Percentiles rank a stretch among this genome's conserved stretches.
Conservation (phyloP, 1,140 invertebrate species). For the Ephestia elutella region DNA sequence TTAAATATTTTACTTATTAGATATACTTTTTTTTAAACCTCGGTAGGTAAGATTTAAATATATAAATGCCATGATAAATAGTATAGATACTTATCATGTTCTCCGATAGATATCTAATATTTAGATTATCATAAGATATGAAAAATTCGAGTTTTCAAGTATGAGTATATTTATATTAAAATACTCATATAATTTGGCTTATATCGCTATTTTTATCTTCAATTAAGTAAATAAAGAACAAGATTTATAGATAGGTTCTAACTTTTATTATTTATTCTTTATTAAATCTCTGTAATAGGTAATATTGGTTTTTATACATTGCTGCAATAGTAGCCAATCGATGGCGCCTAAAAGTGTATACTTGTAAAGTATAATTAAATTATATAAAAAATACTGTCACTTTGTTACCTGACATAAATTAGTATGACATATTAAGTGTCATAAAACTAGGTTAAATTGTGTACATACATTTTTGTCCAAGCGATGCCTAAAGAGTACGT, state of each 20-base stretch:
- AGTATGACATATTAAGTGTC: background rate
- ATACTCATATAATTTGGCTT: too few species aligned
- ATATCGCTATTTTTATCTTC: background rate
- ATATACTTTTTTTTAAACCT: too few species aligned
- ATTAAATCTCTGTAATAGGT: background rate
- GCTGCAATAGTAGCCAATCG: too few species aligned
- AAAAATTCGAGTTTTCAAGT: too few species aligned
- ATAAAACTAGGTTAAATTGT: background rate
- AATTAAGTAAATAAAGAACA: background rate
- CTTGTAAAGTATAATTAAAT: background rate
- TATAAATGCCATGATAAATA: too few species aligned
- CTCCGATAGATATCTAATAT: too few species aligned
- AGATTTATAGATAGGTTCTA: background rate
- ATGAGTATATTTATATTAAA: too few species aligned
- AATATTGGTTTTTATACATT: too few species aligned
- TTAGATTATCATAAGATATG: too few species aligned
- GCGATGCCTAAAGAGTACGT: background rate
- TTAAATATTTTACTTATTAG: too few species aligned
- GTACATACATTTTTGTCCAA: background rate
- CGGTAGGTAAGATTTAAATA: too few species aligned
- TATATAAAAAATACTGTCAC: background rate
- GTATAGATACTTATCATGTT: too few species aligned
- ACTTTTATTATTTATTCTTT: background rate
- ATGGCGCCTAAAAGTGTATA: background rate
- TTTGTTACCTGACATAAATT: constrained; percentile 12